Conservation (phyloP, 2,888 invertebrate species). For the Romanomermis culicivorax region DNA sequence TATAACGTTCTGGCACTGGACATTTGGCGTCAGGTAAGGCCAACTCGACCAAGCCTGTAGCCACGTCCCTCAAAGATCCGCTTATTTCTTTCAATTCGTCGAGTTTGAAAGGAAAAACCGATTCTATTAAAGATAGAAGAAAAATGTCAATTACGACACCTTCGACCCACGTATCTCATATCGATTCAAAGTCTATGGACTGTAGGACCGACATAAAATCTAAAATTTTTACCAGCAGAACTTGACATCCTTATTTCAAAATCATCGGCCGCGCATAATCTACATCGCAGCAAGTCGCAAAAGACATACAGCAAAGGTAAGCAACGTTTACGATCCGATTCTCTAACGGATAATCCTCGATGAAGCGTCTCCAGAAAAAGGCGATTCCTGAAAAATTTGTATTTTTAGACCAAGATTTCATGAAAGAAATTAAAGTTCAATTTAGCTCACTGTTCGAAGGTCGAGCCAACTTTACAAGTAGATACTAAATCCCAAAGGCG, state of each 20-base stretch:
- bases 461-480: too few species aligned
- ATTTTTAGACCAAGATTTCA: too few species aligned
- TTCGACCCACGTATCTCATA: too few species aligned
- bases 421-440: too few species aligned
- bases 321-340: constrained; percentile 44
- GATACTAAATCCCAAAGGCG: too few species aligned
- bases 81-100: constrained; percentile 49
- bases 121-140: background rate
- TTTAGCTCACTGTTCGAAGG: too few species aligned
- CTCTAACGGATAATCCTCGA: constrained; percentile 42
- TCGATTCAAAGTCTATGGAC: too few species aligned
- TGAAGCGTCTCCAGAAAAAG: constrained; percentile 45
- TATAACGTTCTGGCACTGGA: constrained; percentile 30
- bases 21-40: constrained; percentile 57
- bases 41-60: constrained; percentile 59
- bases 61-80: constrained; percentile 51
- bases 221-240: too few species aligned
- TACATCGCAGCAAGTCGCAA: constrained; percentile 54
- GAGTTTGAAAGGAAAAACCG: constrained; percentile 43
- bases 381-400: too few species aligned
- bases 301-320: constrained; percentile 59
- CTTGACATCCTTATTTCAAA: too few species aligned
- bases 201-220: too few species aligned
- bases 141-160: background rate
- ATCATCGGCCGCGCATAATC: constrained; percentile 61